phyloP scores from a whole-genome alignment of 2,888 invertebrate genomes.

The Formica aserva region DNA sequence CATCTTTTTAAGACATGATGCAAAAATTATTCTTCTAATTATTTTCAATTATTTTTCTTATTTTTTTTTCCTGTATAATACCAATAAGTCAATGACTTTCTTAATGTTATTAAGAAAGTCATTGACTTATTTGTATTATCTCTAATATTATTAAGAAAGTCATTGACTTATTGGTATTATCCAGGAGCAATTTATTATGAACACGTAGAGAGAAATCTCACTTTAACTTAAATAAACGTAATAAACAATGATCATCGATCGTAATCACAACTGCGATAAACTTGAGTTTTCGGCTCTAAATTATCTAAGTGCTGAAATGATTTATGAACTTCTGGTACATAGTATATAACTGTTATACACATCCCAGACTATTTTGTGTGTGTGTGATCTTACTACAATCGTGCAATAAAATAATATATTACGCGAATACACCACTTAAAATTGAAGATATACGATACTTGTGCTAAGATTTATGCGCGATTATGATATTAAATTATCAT shows the following conservation, averaged over 20 bases:
- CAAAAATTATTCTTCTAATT: too few relatives aligned
- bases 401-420: constrained; percentile 74
- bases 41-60: too few relatives aligned
- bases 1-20: too few relatives aligned
- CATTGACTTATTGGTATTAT: constrained; percentile 16
- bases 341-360: constrained; percentile 68
- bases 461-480: background rate
- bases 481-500: background rate
- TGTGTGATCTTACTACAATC: constrained; percentile 67
- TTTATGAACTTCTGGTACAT: constrained; percentile 70
- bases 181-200: constrained; percentile 38
- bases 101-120: too few relatives aligned
- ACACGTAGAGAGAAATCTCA: constrained; percentile 40
- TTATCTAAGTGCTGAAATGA: constrained; percentile 65
- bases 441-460: constrained; percentile 21
- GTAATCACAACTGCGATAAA: constrained; percentile 60
- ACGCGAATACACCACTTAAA: constrained; percentile 38
- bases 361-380: constrained; percentile 61
- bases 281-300: constrained; percentile 67
- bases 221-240: constrained; percentile 62
- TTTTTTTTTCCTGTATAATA: too few relatives aligned
- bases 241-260: constrained; percentile 75
- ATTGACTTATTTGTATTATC: constrained; percentile 17
- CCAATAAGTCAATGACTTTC: too few relatives aligned
- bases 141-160: background rate